Conservation (phyloP, 2,797 vertebrate species). For the Urosaurus nigricauda region DNA sequence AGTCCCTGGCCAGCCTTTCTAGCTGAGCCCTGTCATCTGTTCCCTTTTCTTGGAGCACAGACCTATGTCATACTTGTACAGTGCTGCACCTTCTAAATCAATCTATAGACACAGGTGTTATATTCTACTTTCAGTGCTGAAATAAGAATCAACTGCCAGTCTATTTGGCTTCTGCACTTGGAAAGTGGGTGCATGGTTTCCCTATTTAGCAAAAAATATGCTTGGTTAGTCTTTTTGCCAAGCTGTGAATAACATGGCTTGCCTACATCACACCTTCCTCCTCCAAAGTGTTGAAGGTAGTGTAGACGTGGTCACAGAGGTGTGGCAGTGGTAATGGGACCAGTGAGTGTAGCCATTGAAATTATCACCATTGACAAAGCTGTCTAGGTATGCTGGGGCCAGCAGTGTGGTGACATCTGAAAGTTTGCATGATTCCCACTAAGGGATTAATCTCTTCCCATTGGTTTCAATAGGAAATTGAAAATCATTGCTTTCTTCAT, state of each 20-base stretch:
- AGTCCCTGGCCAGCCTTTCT: neutral
- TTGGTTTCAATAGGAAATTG: neutral
- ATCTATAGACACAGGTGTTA: neutral
- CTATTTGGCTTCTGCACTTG: neutral
- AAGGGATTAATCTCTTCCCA: too few relatives aligned
- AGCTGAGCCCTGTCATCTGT: neutral
- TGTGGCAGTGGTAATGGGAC: neutral
- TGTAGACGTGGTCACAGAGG: neutral
- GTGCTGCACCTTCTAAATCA: neutral
- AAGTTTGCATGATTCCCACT: too few relatives aligned
- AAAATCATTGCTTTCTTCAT: neutral
- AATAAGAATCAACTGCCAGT: neutral
- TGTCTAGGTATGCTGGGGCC: too few relatives aligned
- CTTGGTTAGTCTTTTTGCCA: neutral
- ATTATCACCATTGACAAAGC: too few relatives aligned
- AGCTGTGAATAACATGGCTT: neutral
- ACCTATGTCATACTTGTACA: too few relatives aligned
- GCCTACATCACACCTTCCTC: neutral
- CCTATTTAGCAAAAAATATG: neutral
- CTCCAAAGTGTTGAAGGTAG: neutral
- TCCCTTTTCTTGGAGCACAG: neutral
- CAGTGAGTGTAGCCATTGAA: neutral
- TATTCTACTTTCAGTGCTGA: neutral
- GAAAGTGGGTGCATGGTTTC: neutral
- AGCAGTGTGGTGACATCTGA: too few relatives aligned